Base-by-base conservation (phyloP, 2,797 vertebrate species). In the Lateolabrax maculatus region DNA sequence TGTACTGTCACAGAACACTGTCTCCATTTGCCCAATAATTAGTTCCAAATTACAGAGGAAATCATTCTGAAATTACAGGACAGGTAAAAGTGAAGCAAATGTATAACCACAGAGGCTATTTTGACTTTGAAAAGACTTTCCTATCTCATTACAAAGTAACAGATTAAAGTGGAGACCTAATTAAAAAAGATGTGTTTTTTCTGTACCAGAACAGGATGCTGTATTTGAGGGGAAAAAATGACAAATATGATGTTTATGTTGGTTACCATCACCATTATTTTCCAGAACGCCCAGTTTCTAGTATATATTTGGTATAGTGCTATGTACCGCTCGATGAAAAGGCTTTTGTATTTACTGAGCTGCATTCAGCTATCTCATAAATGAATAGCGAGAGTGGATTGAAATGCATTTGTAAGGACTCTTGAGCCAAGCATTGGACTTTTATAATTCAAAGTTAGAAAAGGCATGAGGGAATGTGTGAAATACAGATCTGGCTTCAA, bases 391-490 rank as follows among this genome's bases (percentile, higher is more conserved):
- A 57, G n/a, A 53, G 76, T 67, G 51, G 41, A 84, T 29, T 73
- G 51, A 73, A 75, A 80, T 67, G 23, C 63, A 56, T 79, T 67
- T 70, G 39, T 57, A 25, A 78, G 18, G 10, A 68, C 55, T 77
- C 56, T 70, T 58, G 23, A 79, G 62, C 29, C 51, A 61, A 34
- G 27, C 62, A 55, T 63, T 83, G 58, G 70, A 69, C 62, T 82
- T 84, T 64, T 53, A 37, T 81, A 57, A 48, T 73, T 65, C 46
- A 12, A 44, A 41, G 25, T 57, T 25, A n/a, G 44, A 72, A 56
- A 71, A 69, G 34, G 25, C 41, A 55, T 6, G 10, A 71, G 29
- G 31, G 43, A 72, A 53, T 44, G 52, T 72, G 36, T 21, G 25
- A 73, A 73, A 65, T 43, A 19, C 60, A 77, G 25, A 76, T 63